phyloP scores from a whole-genome alignment of 2,113 vertebrate species.

The Oryzias melastigma region DNA sequence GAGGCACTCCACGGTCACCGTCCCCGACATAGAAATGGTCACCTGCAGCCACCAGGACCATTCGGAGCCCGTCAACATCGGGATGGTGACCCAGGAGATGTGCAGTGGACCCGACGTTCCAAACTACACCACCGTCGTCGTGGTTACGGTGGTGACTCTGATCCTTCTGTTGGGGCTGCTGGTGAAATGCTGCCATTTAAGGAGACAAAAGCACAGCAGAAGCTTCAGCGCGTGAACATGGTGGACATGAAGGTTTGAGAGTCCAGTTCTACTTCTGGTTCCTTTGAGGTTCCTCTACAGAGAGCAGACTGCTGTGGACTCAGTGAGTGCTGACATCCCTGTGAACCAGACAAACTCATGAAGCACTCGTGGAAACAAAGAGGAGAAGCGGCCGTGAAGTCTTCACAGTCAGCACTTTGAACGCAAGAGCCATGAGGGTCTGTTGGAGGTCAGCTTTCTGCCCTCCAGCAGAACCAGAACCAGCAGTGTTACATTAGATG shows the following conservation, averaged over 20 bases:
- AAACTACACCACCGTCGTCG: constrained; percentile 73
- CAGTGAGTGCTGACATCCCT: background rate
- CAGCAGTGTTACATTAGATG: background rate
- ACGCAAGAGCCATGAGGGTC: no score
- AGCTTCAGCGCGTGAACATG: constrained; percentile 60
- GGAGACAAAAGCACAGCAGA: constrained; percentile 46
- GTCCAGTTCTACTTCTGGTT: background rate
- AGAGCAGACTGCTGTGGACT: background rate
- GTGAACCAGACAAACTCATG: background rate
- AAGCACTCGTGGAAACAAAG: no score
- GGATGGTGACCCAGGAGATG: constrained; percentile 78
- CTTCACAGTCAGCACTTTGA: background rate
- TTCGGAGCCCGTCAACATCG: constrained; percentile 74
- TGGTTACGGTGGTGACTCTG: constrained; percentile 64
- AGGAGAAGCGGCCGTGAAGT: no score
- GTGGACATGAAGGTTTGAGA: background rate
- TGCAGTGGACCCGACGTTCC: constrained; percentile 75
- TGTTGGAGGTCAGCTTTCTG: no score
- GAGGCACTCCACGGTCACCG: constrained; percentile 77
- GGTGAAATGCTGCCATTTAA: constrained; percentile 51
- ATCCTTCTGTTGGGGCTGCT: constrained; percentile 57
- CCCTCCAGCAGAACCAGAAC: background rate
- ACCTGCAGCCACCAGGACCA: constrained; percentile 77
- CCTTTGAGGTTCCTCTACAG: background rate
- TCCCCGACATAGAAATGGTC: constrained; percentile 78